A percentile compares a stretch with the other conserved stretches of the same genome.
Conservation (phyloP, 2,113 vertebrate genomes). For the Accipiter cooperii region DNA sequence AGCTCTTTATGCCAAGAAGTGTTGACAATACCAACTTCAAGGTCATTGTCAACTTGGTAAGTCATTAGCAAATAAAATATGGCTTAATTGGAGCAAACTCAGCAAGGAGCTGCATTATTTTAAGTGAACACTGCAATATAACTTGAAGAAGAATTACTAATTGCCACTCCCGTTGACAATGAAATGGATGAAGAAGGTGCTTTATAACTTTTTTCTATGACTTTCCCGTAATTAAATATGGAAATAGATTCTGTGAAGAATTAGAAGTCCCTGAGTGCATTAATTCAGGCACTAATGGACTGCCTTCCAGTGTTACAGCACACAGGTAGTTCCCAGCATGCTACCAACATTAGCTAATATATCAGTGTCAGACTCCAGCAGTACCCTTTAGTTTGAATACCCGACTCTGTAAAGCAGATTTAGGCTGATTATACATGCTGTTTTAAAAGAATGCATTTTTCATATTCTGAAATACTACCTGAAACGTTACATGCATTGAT, state of each 20-base stretch:
- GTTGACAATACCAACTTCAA: constrained; percentile 82
- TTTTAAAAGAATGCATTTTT: background rate
- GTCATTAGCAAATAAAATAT: constrained; percentile 91
- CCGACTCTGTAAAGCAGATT: constrained; percentile 4
- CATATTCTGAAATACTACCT: background rate
- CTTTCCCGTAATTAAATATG: constrained; percentile 84
- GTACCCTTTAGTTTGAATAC: constrained; percentile 6
- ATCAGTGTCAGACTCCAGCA: constrained; percentile 53
- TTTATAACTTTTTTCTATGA: constrained; percentile 74
- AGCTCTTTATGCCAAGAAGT: constrained; percentile 67
- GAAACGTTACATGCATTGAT: background rate
- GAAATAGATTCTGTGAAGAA: constrained; percentile 80
- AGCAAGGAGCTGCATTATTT: constrained; percentile 84
- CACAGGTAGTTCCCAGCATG: constrained; percentile 67
- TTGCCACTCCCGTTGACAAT: constrained; percentile 78
- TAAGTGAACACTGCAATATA: constrained; percentile 86
- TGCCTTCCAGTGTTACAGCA: constrained; percentile 49
- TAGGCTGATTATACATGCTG: background rate
- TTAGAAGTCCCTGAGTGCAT: constrained; percentile 75
- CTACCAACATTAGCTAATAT: constrained; percentile 39
- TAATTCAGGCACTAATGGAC: constrained; percentile 79
- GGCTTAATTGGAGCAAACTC: constrained; percentile 84
- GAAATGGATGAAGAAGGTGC: constrained; percentile 83
- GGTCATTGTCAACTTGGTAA: constrained; percentile 81
- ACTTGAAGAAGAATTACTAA: constrained; percentile 87